Evolutionary conservation across 2,113 vertebrate species (phyloP).

Genomic region (Python bivittatus): DNA sequence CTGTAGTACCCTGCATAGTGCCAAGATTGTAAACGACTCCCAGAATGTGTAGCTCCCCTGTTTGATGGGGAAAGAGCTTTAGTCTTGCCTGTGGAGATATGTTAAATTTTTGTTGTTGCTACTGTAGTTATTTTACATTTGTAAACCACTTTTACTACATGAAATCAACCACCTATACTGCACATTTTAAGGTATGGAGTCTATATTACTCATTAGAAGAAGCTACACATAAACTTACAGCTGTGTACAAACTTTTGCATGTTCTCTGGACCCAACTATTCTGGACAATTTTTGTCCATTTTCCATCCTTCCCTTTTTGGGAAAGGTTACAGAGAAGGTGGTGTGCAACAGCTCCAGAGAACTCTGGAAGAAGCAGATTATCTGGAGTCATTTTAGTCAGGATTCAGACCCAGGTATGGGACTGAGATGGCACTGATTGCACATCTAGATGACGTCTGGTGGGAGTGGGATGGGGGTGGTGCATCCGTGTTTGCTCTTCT

Average conservation of each 20-base stretch:
- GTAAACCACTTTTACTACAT: conserved; percentile 34
- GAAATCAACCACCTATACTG: background rate
- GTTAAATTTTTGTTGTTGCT: conserved; percentile 77
- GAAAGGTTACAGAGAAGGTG: background rate
- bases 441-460: background rate
- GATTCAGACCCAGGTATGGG: too few relatives aligned
- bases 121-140: conserved; percentile 64
- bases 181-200: background rate
- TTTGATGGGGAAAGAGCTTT: conserved; percentile 92
- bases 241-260: background rate
- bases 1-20: conserved; percentile 71
- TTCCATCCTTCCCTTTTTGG: background rate
- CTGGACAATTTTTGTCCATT: background rate
- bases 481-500: background rate
- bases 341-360: background rate
- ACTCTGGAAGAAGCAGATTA: background rate
- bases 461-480: background rate
- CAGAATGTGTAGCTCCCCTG: conserved; percentile 91
- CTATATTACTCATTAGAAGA: conserved; percentile 6
- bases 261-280: background rate
- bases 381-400: background rate
- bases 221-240: too few relatives aligned
- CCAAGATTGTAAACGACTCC: conserved; percentile 93
- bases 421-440: background rate
- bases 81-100: conserved; percentile 88